phyloP scores from a whole-genome alignment of 1,140 invertebrate species.

The Bombus haemorrhoidalis region DNA sequence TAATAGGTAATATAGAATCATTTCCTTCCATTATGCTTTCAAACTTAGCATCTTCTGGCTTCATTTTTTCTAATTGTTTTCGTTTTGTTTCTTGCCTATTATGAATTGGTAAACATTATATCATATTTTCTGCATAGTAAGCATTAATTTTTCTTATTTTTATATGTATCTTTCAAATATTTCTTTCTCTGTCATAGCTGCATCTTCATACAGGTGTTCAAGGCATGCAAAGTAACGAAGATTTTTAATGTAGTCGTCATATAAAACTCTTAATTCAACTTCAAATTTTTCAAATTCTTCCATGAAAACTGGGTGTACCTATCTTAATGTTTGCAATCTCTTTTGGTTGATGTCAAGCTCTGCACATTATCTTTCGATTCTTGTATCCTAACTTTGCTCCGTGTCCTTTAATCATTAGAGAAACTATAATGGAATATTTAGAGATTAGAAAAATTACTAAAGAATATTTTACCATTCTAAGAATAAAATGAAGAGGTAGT shows the following conservation, averaged over 20 bases:
- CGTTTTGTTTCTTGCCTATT: slow-evolving; percentile 81
- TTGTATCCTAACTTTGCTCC: slow-evolving; percentile 92
- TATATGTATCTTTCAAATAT: slow-evolving; percentile 83
- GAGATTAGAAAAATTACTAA: not conserved
- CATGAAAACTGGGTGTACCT: slow-evolving; percentile 98
- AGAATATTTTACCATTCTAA: not conserved
- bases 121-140: not conserved
- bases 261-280: slow-evolving; percentile 91
- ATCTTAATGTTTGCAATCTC: slow-evolving; percentile 94
- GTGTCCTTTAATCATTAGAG: slow-evolving; percentile 68
- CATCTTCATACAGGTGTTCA: slow-evolving; percentile 89
- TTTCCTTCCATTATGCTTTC: slow-evolving; percentile 79
- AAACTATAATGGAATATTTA: not conserved
- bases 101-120: not conserved
- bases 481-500: not conserved
- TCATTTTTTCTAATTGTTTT: slow-evolving; percentile 82
- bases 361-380: slow-evolving; percentile 94
- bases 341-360: slow-evolving; percentile 97
- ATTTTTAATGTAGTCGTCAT: slow-evolving; percentile 93
- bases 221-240: slow-evolving; percentile 93
- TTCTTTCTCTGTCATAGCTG: slow-evolving; percentile 87
- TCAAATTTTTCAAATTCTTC: slow-evolving; percentile 97
- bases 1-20: slow-evolving; percentile 77
- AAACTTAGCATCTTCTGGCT: slow-evolving; percentile 79
- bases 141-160: not conserved